Conservation (phyloP, 2,888 invertebrate species). For the Metopia argyrocephala region DNA sequence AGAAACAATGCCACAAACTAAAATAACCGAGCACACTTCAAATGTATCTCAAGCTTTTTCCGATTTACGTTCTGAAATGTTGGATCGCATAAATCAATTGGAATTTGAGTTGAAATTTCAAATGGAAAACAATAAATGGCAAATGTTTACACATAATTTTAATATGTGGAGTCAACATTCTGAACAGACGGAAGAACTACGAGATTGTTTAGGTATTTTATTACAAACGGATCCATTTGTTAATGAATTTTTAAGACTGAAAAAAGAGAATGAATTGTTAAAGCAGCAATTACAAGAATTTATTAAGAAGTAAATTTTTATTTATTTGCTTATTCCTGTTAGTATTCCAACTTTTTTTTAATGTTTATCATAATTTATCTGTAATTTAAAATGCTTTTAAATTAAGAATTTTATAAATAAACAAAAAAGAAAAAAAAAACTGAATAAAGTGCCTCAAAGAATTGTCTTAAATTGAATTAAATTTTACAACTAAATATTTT, state of each 20-base stretch:
- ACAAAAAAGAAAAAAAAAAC: no score
- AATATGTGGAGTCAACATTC: conserved; percentile 71
- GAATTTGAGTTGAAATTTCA: conserved; percentile 73
- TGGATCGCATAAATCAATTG: conserved; percentile 70
- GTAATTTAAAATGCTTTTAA: no score
- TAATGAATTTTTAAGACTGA: conserved; percentile 72
- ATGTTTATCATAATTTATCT: not conserved
- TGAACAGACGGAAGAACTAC: conserved; percentile 69
- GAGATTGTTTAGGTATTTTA: conserved; percentile 70
- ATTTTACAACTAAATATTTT: no score
- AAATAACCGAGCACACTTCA: not conserved
- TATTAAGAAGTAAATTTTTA: conserved; percentile 48
- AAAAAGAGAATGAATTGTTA: conserved; percentile 73
- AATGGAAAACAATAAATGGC: conserved; percentile 70
- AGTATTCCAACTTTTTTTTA: not conserved
- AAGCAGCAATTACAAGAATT: conserved; percentile 68
- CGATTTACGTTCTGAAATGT: conserved; percentile 70
- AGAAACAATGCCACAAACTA: not conserved
- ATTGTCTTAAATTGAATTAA: no score
- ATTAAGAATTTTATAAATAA: no score
- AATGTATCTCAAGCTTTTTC: conserved; percentile 55
- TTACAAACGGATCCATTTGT: conserved; percentile 74
- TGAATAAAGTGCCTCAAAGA: no score
- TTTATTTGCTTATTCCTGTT: conserved; percentile 25
- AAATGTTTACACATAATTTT: conserved; percentile 70